phyloP scores from a whole-genome alignment of 2,113 vertebrate genomes.

The Anolis sagrei region DNA sequence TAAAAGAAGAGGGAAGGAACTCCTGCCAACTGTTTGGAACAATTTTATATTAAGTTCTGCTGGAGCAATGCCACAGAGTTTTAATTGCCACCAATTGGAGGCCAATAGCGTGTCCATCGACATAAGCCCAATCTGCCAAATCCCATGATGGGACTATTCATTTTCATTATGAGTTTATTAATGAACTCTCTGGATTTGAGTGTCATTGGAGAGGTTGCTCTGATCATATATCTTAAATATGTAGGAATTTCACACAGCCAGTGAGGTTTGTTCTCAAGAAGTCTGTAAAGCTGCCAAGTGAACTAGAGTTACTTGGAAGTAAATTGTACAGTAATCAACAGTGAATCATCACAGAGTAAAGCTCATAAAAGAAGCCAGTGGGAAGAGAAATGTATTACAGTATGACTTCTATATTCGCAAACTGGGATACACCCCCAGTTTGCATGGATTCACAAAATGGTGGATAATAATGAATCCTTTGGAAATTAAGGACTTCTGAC shows the following conservation, averaged over 20 bases:
- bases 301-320: neutral
- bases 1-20: neutral
- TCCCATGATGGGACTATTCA: slow-evolving; percentile 10
- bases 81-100: slow-evolving; percentile 1
- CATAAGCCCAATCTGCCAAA: slow-evolving; percentile 9
- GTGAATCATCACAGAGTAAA: neutral
- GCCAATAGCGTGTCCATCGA: neutral
- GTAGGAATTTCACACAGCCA: neutral
- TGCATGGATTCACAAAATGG: no score
- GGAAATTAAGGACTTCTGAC: no score
- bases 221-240: neutral
- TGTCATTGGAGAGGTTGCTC: neutral
- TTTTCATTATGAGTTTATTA: slow-evolving; percentile 20
- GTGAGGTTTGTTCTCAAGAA: neutral
- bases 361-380: neutral
- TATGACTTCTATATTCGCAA: no score
- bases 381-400: neutral
- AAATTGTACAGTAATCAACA: neutral
- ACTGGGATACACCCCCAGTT: no score
- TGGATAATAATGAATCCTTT: no score
- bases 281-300: neutral
- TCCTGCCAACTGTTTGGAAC: slow-evolving; percentile 12
- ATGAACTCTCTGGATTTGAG: neutral
- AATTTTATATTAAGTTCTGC: neutral
- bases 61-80: neutral